These are phyloP conservation scores for Graphium colonna DNA, from an alignment of 2,888 invertebrate species.

Conservation along the genomic window DNA sequence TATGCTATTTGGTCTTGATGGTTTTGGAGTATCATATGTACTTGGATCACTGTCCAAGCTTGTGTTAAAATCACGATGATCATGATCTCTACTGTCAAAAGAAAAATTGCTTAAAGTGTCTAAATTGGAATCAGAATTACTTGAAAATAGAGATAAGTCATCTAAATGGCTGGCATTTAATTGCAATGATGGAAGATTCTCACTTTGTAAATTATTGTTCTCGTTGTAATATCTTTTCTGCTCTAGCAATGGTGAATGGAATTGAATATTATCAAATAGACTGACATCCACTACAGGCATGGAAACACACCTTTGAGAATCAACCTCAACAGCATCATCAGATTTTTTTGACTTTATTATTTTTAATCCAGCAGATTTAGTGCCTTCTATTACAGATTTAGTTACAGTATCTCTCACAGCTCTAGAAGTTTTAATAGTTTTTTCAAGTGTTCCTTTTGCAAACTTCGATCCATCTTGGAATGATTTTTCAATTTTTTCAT, in stretches of 20 bases:
- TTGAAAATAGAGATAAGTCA: conserved; percentile 60
- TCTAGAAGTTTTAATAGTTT: conserved; percentile 68
- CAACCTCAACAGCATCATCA: conserved; percentile 38
- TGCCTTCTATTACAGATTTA: conserved; percentile 83
- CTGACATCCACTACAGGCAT: conserved; percentile 78
- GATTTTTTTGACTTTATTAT: conserved; percentile 51
- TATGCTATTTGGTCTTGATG: conserved; percentile 56
- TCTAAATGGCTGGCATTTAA: conserved; percentile 56
- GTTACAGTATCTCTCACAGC: conserved; percentile 75
- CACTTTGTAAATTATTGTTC: conserved; percentile 27
- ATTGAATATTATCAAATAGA: conserved; percentile 83
- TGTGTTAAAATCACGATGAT: conserved; percentile 36
- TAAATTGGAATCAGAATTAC: conserved; percentile 59
- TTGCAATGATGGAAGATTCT: conserved; percentile 42
- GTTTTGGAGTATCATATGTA: conserved; percentile 64
- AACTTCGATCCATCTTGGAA: conserved; percentile 61
- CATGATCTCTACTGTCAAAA: conserved; percentile 53
- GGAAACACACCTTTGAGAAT: conserved; percentile 72
- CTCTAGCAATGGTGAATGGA: conserved; percentile 80
- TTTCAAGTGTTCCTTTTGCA: conserved; percentile 69
- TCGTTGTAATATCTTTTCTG: conserved; percentile 57
- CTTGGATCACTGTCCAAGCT: conserved; percentile 42
- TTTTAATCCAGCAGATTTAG: conserved; percentile 78
- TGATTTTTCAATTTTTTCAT: conserved; percentile 62
- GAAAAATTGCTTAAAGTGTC: conserved; percentile 61